Evolutionary conservation across 1,140 invertebrate genomes (phyloP).

Genomic region (Vanessa atalanta): DNA sequence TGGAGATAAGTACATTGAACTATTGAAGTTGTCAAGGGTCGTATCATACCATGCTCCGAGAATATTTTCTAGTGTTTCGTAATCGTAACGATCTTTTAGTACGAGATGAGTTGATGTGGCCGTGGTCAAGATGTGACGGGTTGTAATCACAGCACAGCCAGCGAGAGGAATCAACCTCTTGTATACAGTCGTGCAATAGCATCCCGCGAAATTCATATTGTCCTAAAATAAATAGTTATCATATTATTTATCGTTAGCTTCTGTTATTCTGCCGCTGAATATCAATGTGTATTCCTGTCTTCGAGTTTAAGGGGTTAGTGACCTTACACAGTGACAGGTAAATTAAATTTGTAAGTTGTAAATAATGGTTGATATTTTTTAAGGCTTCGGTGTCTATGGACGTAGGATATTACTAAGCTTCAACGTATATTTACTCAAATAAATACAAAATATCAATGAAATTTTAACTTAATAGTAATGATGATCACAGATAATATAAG

Average conservation of each 20-base stretch:
- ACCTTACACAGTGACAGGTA: no score
- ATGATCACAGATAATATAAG: no score
- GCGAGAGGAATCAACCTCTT: slow-evolving; percentile 40
- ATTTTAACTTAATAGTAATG: no score
- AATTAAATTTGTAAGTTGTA: no score
- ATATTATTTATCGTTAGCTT: no score
- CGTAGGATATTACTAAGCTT: no score
- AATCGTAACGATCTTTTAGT: slow-evolving; percentile 36
- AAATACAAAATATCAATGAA: no score
- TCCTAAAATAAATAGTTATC: slow-evolving; percentile 37
- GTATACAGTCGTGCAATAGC: slow-evolving; percentile 55
- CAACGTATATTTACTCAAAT: no score
- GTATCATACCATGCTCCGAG: slow-evolving; percentile 58
- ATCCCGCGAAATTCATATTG: slow-evolving; percentile 31
- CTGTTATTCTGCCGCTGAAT: background rate
- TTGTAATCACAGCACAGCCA: slow-evolving; percentile 50
- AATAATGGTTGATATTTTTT: no score
- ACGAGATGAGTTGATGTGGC: slow-evolving; percentile 54
- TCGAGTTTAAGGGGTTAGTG: no score
- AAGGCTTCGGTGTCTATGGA: no score
- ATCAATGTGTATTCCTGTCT: no score
- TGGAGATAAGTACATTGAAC: slow-evolving; percentile 48
- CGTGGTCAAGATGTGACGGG: slow-evolving; percentile 53
- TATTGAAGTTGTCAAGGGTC: slow-evolving; percentile 36
- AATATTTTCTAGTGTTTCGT: slow-evolving; percentile 40